phyloP scores from a whole-genome alignment of 2,113 vertebrate species.

The Grammatotria lemairii region DNA sequence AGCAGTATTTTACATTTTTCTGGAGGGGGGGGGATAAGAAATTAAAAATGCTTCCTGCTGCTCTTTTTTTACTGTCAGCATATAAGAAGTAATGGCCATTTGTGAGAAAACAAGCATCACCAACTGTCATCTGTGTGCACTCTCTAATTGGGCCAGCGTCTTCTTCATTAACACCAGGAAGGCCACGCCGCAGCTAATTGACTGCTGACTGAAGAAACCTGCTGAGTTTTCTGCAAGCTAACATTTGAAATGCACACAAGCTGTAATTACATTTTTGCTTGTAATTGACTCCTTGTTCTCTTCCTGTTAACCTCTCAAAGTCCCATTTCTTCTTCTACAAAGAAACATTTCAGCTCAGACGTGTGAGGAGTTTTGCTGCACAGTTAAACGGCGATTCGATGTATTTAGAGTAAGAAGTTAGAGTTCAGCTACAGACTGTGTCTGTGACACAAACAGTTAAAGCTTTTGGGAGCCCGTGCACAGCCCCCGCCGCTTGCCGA shows the following conservation, averaged over 20 bases:
- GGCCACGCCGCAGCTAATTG: neutral
- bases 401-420: neutral
- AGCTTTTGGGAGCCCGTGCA: neutral
- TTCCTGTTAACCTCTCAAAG: neutral
- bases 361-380: neutral
- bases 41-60: neutral
- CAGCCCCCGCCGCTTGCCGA: neutral
- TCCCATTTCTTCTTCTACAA: neutral
- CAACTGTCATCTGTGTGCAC: neutral
- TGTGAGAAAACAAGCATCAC: neutral
- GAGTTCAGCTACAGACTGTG: neutral
- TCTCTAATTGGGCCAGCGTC: conserved; percentile 1
- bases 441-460: conserved; percentile 1
- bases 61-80: neutral
- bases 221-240: neutral
- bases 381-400: neutral
- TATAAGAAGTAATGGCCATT: neutral
- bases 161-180: conserved; percentile 11
- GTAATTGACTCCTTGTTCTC: neutral
- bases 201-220: neutral
- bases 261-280: neutral
- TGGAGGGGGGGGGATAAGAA: neutral
- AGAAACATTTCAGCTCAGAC: neutral
- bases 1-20: neutral
- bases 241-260: neutral